Base-by-base conservation (phyloP, 1,140 invertebrate genomes). In the Lepidurus couesii region DNA sequence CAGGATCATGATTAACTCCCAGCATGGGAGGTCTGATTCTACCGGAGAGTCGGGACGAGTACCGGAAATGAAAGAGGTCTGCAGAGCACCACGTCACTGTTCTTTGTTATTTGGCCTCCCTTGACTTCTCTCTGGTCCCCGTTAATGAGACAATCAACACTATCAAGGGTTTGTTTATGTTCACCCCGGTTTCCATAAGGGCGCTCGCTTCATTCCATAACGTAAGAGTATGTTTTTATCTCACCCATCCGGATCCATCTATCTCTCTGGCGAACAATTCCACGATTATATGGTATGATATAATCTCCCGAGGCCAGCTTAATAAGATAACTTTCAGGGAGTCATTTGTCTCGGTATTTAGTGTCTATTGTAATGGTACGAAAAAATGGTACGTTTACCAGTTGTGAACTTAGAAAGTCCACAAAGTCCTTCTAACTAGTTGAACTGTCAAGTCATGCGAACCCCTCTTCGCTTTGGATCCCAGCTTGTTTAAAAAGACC, bases 401-500 rank as follows among this genome's bases (percentile, higher is more conserved):
- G 34, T 34, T 34, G 34, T 4, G 34, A 34, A 34, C 34, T 34
- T 34, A 34, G 34, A 34, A 34, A 34, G 34, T 3, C 34, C 34
- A 34, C 34, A 34, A 34, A 34, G 34, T 34, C 34, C 3, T 34
- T 3, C 34, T 34, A 34, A 34, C 34, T 34, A 34, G 34, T 34
- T 34, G 34, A 34, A 9, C 16, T 65, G 8, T 21, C 53, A 65
- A 65, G 53, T 65, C 53, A 65, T 65, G 53, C 16, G 53, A 65
- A 65, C 16, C 53, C 53, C 53, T 65, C 53, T 65, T 65, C 53
- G 53, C 53, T 65, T 65, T 65, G 16, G 53, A 7, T 65, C 53
- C 53, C 53, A 65, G 53, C 53, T 65, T 65, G 53, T 65, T 65
- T 65, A n/a, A 65, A 65, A 65, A 65, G 53, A 65, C 53, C 53